These are phyloP conservation scores for Drosophila trichaetosa DNA, from an alignment of 2,888 invertebrate genomes.

Conservation along the genomic window DNA sequence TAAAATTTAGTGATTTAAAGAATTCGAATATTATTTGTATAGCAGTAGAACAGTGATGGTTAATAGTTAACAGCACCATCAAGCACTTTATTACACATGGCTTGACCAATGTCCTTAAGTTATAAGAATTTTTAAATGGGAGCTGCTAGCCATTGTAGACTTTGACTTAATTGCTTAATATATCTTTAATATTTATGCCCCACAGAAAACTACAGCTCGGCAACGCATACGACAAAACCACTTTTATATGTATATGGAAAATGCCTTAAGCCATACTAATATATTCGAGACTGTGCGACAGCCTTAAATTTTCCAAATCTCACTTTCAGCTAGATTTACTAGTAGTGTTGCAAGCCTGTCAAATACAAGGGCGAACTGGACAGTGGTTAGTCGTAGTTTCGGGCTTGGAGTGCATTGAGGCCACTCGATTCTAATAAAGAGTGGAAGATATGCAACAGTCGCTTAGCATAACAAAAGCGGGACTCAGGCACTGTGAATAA, in stretches of 20 bases:
- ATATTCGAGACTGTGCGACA: conserved; percentile 15
- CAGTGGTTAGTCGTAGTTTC: conserved; percentile 2
- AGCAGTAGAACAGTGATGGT: not conserved
- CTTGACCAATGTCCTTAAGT: not conserved
- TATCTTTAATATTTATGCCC: not conserved
- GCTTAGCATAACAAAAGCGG: conserved; percentile 66
- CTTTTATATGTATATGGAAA: conserved; percentile 6
- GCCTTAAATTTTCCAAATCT: conserved; percentile 44
- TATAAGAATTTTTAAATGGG: not conserved
- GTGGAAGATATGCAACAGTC: conserved; percentile 43
- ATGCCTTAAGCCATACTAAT: conserved; percentile 18
- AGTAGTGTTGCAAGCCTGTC: conserved; percentile 20
- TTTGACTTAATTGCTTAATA: conserved; percentile 7
- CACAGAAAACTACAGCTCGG: not conserved
- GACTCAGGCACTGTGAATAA: conserved; percentile 17
- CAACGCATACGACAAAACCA: conserved; percentile 15
- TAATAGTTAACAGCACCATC: not conserved
- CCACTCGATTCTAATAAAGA: conserved; percentile 55
- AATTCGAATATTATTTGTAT: not conserved
- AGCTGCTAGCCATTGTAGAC: too few species aligned
- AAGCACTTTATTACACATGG: not conserved
- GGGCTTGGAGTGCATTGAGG: conserved; percentile 21
- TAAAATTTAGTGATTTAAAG: conserved; percentile 37
- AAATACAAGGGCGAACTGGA: not conserved
- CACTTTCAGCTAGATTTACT: conserved; percentile 43